phyloP scores from a whole-genome alignment of 2,888 invertebrate genomes.

The Atrina japonica region DNA sequence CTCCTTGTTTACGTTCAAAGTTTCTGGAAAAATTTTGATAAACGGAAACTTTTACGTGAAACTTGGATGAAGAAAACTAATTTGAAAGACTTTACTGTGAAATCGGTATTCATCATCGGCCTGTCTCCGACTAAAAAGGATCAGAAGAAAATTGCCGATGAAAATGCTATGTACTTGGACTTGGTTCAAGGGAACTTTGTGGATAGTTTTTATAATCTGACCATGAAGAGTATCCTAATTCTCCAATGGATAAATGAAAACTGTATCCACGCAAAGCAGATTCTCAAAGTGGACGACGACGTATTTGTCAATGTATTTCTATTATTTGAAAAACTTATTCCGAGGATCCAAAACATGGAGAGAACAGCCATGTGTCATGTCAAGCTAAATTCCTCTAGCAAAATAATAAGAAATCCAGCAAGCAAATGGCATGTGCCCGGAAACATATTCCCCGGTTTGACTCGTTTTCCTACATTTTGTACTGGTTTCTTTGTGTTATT shows the following conservation, averaged over 20 bases:
- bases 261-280: conserved; percentile 52
- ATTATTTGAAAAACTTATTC: conserved; percentile 55
- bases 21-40: conserved; percentile 49
- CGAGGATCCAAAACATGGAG: conserved; percentile 45
- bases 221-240: conserved; percentile 54
- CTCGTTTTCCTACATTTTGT: conserved; percentile 73
- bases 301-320: conserved; percentile 68
- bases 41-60: conserved; percentile 50
- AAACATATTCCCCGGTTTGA: conserved; percentile 53
- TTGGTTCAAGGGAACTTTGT: conserved; percentile 58
- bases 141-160: conserved; percentile 56
- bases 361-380: conserved; percentile 60
- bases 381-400: conserved; percentile 53
- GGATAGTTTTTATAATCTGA: conserved; percentile 56
- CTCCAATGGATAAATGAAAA: conserved; percentile 55
- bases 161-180: conserved; percentile 53
- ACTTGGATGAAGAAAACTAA: conserved; percentile 56
- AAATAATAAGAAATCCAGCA: conserved; percentile 56
- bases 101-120: conserved; percentile 57
- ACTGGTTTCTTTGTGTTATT: conserved; percentile 71
- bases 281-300: conserved; percentile 66
- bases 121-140: conserved; percentile 43
- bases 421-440: conserved; percentile 68
- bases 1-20: conserved; percentile 62
- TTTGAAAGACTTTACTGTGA: conserved; percentile 41